Conservation (phyloP, 92 coral and sea anemone genomes). For the Zoanthus solanderi region DNA sequence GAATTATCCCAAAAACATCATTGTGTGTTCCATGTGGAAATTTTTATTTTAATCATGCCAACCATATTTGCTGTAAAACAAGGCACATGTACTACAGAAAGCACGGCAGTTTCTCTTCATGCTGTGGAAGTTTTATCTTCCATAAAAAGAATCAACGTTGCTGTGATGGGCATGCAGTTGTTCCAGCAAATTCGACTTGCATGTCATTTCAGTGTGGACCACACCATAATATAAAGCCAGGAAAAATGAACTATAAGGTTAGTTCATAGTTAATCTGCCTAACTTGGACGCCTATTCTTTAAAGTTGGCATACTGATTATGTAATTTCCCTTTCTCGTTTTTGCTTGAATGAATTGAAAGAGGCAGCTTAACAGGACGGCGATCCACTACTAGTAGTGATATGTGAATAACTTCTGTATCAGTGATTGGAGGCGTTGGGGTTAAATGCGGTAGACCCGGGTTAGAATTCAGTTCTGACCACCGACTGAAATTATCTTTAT, state of each 20-base stretch:
- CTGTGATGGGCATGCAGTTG: conserved; percentile 22
- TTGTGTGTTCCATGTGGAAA: conserved; percentile 21
- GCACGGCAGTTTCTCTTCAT: conserved; percentile 26
- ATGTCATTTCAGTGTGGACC: background rate
- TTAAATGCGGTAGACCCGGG: too few relatives aligned
- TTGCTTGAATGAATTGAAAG: too few relatives aligned
- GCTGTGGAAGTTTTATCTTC: conserved; percentile 26
- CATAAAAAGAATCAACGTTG: conserved; percentile 4
- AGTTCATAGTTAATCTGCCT: background rate
- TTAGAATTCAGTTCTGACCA: too few relatives aligned
- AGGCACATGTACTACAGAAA: conserved; percentile 23
- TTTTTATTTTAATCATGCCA: conserved; percentile 11
- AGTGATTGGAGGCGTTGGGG: too few relatives aligned
- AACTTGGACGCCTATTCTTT: background rate
- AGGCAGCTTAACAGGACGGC: too few relatives aligned
- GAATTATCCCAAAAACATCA: background rate
- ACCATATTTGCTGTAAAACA: conserved; percentile 7
- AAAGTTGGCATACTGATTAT: too few relatives aligned
- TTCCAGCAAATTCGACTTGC: conserved; percentile 10
- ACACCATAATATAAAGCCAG: background rate
- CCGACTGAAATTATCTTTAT: too few relatives aligned
- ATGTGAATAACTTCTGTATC: too few relatives aligned
- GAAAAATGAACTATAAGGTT: background rate
- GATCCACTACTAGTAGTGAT: too few relatives aligned
- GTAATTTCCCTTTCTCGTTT: too few relatives aligned